A percentile compares a stretch with the other conserved stretches of the same genome.
phyloP scores from a whole-genome alignment of 2,113 vertebrate species.

The Suncus etruscus region DNA sequence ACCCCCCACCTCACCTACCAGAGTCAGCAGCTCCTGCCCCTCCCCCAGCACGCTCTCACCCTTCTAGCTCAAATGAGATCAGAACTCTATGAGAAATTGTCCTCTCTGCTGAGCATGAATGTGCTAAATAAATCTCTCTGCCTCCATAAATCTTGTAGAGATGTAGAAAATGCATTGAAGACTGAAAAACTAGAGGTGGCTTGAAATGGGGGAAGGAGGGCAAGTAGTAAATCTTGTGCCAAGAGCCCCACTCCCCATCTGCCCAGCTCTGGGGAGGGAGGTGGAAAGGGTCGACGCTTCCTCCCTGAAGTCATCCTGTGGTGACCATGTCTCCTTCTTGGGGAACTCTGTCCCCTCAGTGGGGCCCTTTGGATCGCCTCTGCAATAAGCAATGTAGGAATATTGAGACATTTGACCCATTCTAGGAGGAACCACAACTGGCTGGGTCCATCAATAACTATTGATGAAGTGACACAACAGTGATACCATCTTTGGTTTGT shows the following conservation, averaged over 20 bases:
- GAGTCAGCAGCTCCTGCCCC: background rate
- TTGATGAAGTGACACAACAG: background rate
- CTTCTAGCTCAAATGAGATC: conserved; percentile 52
- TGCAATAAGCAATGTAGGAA: background rate
- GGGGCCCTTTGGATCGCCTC: background rate
- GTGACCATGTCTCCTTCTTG: background rate
- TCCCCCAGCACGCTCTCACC: background rate
- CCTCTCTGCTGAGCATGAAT: conserved; percentile 67
- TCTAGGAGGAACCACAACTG: background rate
- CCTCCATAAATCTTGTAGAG: conserved; percentile 63
- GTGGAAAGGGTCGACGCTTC: rapidly evolving
- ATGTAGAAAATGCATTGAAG: conserved; percentile 66
- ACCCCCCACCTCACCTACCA: too few species aligned
- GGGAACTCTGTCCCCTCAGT: background rate
- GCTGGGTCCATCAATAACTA: background rate
- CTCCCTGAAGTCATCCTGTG: background rate
- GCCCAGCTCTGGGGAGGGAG: background rate
- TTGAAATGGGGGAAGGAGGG: background rate
- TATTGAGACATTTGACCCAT: background rate
- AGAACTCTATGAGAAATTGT: conserved; percentile 65
- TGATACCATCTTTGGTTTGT: background rate
- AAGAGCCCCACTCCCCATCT: rapidly evolving
- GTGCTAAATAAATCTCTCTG: conserved; percentile 74
- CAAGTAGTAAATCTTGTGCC: background rate
- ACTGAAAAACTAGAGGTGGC: conserved; percentile 37